Percentiles rank a stretch among this genome's conserved stretches.
Evolutionary conservation across 2,797 vertebrate species (phyloP).

Genomic region (Macropodus opercularis): DNA sequence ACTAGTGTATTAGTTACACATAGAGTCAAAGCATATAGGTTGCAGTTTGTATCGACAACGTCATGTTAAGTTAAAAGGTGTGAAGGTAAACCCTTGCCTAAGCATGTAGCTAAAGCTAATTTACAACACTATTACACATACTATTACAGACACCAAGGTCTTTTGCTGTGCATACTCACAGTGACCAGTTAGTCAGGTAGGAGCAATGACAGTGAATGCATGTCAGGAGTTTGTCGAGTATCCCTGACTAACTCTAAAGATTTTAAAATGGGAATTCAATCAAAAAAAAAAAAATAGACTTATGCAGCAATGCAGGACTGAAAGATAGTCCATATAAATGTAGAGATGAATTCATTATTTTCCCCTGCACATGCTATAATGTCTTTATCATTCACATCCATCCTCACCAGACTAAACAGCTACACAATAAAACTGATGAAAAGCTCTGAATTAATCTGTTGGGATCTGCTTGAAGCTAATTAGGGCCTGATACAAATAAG

Average conservation of each 20-base stretch:
- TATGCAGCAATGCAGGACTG: slow-evolving; percentile 16
- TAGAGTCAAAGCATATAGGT: not conserved
- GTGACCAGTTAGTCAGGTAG: not conserved
- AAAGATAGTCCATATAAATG: slow-evolving; percentile 4
- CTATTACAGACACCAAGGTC: not conserved
- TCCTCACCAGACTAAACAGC: slow-evolving; percentile 14
- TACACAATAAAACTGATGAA: slow-evolving; percentile 42
- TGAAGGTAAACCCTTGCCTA: not conserved
- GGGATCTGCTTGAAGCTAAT: slow-evolving; percentile 46
- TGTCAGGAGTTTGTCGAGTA: not conserved
- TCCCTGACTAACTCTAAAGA: slow-evolving; percentile 6
- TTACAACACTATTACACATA: not conserved
- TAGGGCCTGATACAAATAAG: slow-evolving; percentile 33
- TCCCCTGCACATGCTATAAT: not conserved
- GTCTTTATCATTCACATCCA: slow-evolving; percentile 21
- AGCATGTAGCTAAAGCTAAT: not conserved
- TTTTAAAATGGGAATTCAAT: slow-evolving; percentile 10
- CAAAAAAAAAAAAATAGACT: slow-evolving; percentile 8
- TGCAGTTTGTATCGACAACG: not conserved
- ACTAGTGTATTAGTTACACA: not conserved
- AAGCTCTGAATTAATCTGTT: slow-evolving; percentile 38
- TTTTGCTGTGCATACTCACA: not conserved
- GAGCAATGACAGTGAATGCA: not conserved
- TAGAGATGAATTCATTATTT: slow-evolving; percentile 22
- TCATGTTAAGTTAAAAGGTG: not conserved